phyloP scores from a whole-genome alignment of 1,140 invertebrate genomes.

The Meloidogyne floridensis region DNA sequence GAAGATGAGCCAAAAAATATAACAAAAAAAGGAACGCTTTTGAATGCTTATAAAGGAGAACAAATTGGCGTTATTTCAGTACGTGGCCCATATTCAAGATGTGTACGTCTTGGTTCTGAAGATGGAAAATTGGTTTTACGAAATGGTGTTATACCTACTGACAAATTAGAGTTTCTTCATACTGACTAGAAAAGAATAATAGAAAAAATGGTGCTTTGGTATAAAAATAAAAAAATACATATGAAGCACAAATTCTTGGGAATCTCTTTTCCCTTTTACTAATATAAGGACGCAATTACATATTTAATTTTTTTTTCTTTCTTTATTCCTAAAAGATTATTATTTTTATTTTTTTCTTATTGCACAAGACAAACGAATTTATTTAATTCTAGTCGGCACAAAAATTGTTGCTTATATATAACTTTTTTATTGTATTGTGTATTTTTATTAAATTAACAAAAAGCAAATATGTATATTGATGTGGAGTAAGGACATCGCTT shows the following conservation, averaged over 20 bases:
- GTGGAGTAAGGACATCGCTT: too few species aligned
- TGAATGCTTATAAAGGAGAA: conserved; percentile 49
- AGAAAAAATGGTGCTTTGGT: neutral
- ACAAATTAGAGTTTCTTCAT: conserved; percentile 32
- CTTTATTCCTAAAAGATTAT: neutral
- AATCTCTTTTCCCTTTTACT: neutral
- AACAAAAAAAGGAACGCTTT: conserved; percentile 21
- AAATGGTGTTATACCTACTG: conserved; percentile 42
- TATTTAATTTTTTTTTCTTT: neutral
- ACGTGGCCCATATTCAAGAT: conserved; percentile 51
- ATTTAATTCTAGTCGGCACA: neutral
- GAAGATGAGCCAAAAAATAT: neutral
- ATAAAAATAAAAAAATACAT: neutral
- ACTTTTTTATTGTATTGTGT: neutral
- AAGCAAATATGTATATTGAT: too few species aligned
- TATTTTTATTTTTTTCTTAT: neutral
- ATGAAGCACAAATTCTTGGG: neutral
- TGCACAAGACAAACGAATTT: neutral
- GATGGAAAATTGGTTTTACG: conserved; percentile 1
- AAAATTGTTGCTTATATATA: neutral
- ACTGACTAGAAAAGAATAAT: neutral
- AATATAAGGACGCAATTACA: neutral
- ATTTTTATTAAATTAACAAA: neutral
- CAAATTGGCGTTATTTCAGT: conserved; percentile 46
- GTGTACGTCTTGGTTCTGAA: conserved; percentile 28